Percentiles rank a stretch among this genome's conserved stretches.
Evolutionary conservation across 2,888 invertebrate species (phyloP).

Genomic region (Apantesis nais): DNA sequence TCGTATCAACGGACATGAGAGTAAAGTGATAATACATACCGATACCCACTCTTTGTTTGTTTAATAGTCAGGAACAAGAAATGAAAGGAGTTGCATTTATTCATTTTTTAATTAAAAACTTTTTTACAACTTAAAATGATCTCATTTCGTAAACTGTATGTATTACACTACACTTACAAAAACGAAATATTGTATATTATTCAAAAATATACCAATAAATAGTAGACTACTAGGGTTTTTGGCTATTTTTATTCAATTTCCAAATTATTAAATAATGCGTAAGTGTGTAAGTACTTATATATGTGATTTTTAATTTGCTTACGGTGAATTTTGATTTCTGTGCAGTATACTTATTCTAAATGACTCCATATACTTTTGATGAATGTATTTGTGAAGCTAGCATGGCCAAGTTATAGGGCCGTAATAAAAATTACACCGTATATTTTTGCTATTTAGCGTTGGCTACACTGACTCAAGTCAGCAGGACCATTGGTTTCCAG

Average conservation of each 20-base stretch:
- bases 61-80: slow-evolving; percentile 24
- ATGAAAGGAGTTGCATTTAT: slow-evolving; percentile 24
- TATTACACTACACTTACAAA: too few relatives aligned
- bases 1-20: slow-evolving; percentile 20
- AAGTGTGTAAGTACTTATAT: not conserved
- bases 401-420: too few relatives aligned
- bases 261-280: not conserved
- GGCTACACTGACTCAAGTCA: too few relatives aligned
- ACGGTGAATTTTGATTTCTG: not conserved
- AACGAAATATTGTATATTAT: not conserved
- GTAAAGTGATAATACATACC: slow-evolving; percentile 22
- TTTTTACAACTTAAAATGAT: not conserved
- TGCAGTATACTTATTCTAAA: too few relatives aligned
- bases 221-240: not conserved
- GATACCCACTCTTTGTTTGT: slow-evolving; percentile 34
- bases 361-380: too few relatives aligned
- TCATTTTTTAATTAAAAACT: not conserved
- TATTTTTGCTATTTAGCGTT: too few relatives aligned
- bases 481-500: too few relatives aligned
- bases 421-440: too few relatives aligned
- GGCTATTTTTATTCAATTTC: too few relatives aligned
- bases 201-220: not conserved
- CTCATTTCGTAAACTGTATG: not conserved
- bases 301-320: not conserved
- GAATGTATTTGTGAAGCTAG: too few relatives aligned